Base-by-base conservation (phyloP, 2,113 vertebrate genomes). In the Colinus virginianus region DNA sequence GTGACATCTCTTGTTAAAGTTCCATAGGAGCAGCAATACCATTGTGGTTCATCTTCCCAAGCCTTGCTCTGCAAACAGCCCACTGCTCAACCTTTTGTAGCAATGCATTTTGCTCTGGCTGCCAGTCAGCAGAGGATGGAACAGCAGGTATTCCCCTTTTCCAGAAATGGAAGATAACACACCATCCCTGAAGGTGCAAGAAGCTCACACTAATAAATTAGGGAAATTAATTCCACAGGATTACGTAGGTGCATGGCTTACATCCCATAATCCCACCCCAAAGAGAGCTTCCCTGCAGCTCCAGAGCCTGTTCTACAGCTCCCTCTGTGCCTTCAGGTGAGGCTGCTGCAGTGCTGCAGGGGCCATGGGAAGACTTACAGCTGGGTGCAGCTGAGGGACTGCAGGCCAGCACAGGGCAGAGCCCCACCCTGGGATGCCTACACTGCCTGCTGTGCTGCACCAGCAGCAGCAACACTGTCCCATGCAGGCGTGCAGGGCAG, bases 121-220 rank as follows among this genome's bases (percentile, higher is more conserved):
- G 93, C 59, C 45, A 18, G 49, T 26, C 34, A 43, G 68, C 67
- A 0, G 49, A 71, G 78, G 17, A 38, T 7, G 3, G 76, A 83
- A 66, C 0, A 2, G 43, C 1, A 51, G 90, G 77, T 69, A 79
- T 45, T 90, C 23, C 81, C 62, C 45, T 88, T 64, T 51, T 20
- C 42, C 77, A 78, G 59, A 23, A 70, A 14, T 7, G 19, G 53
- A 49, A 79, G 36, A 59, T n/a, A 55, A 53, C 4, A 32, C 58
- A 36, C 78, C 70, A 86, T 23, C 93, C 92, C 94, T 53, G 83
- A 94, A 96, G 95, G 81, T 93, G 85, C 9, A 34, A 96, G 96
- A 92, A 96, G 93, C 96, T 95, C 78, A 55, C 10, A 0, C 91
- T 91, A 91, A 89, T 96, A 95, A 95, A 97, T 94, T 82, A 96